Evolutionary conservation across 2,797 vertebrate genomes (phyloP).

Genomic region (Dryobates pubescens): DNA sequence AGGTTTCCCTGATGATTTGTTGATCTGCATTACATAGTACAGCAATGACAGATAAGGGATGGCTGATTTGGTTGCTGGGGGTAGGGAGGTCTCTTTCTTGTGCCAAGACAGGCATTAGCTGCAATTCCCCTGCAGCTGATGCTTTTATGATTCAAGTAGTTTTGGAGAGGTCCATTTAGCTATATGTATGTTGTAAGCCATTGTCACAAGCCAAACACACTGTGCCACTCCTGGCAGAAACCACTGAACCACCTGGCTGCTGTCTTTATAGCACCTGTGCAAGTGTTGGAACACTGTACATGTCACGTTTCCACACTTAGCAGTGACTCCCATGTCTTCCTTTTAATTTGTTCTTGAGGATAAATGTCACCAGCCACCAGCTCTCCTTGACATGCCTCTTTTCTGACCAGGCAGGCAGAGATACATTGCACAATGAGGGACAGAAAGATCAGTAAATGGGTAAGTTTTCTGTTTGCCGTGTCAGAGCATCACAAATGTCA

Average conservation of each 20-base stretch:
- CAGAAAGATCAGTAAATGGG: background rate
- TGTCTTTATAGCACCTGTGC: background rate
- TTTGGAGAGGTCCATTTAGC: background rate
- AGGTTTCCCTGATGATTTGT: background rate
- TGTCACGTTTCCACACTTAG: background rate
- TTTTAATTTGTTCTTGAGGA: background rate
- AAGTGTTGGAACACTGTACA: background rate
- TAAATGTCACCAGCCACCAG: background rate
- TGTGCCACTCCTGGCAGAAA: background rate
- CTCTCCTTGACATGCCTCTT: background rate
- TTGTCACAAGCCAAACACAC: background rate
- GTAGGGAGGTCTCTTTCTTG: background rate
- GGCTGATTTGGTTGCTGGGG: background rate
- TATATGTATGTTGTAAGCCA: background rate
- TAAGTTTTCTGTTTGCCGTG: background rate
- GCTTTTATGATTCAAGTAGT: background rate
- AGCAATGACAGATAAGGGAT: background rate
- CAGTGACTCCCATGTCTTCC: background rate
- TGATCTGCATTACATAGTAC: background rate
- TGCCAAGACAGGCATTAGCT: constrained; percentile 37
- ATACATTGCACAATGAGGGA: background rate
- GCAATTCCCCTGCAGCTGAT: constrained; percentile 18
- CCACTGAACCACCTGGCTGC: background rate
- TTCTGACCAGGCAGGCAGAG: background rate
- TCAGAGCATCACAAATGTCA: background rate